A percentile compares a stretch with the other conserved stretches of the same genome.
These are phyloP conservation scores for Marmota monax DNA, from an alignment of 2,113 vertebrate species.

Conservation along the genomic window DNA sequence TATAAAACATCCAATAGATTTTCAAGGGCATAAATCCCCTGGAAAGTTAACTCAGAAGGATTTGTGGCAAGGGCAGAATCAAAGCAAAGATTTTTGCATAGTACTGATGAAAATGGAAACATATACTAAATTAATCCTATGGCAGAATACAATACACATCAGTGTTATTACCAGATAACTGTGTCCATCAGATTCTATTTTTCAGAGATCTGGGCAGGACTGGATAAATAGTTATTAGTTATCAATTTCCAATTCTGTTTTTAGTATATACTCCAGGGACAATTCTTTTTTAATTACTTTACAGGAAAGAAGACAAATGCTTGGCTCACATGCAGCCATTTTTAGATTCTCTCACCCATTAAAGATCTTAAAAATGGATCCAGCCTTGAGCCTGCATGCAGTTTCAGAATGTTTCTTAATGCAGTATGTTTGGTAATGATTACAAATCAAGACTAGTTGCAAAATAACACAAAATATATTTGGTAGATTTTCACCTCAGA, in stretches of 20 bases:
- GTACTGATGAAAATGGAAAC: constrained; percentile 67
- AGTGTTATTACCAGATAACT: constrained; percentile 43
- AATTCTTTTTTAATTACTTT: constrained; percentile 48
- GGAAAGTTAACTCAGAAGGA: constrained; percentile 67
- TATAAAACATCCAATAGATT: constrained; percentile 60
- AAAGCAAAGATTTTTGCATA: constrained; percentile 70
- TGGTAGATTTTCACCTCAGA: constrained; percentile 34
- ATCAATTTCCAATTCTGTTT: constrained; percentile 45
- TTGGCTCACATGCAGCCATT: not conserved
- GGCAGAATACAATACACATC: constrained; percentile 2
- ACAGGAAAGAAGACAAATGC: constrained; percentile 23
- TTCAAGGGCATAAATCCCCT: constrained; percentile 66
- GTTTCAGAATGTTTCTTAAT: constrained; percentile 10
- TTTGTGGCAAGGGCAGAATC: constrained; percentile 73
- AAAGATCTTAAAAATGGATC: constrained; percentile 48
- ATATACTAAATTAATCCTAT: constrained; percentile 62
- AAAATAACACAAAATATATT: not conserved
- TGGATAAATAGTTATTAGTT: not conserved
- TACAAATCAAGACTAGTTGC: constrained; percentile 41
- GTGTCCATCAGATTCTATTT: constrained; percentile 49
- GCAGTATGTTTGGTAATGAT: constrained; percentile 44
- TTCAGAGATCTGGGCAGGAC: constrained; percentile 6
- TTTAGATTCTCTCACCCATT: not conserved
- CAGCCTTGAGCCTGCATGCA: not conserved
- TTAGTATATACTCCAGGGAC: constrained; percentile 33